phyloP scores from a whole-genome alignment of 2,113 vertebrate genomes.

The Blennius ocellaris region DNA sequence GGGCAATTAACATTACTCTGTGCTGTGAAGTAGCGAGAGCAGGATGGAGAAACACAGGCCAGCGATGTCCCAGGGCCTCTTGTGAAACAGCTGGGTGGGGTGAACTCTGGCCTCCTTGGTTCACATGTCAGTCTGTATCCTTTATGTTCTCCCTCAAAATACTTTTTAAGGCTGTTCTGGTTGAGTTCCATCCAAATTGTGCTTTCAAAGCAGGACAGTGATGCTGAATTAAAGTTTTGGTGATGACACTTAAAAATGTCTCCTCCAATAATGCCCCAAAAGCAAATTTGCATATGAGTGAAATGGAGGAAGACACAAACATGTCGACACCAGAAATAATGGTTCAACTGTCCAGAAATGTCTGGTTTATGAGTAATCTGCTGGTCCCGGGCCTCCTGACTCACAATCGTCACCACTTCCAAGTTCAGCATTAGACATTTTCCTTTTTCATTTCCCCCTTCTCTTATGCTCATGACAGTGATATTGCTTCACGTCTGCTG shows the following conservation, averaged over 20 bases:
- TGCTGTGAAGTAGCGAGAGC: neutral
- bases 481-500: conserved; percentile 2
- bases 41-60: conserved; percentile 21
- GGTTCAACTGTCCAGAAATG: conserved; percentile 15
- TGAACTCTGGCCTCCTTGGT: conserved; percentile 49
- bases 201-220: neutral
- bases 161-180: conserved; percentile 9
- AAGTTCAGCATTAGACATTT: conserved; percentile 45
- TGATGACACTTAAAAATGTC: neutral
- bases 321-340: neutral
- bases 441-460: conserved; percentile 38
- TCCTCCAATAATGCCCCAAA: neutral
- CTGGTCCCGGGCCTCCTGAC: conserved; percentile 16
- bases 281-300: neutral
- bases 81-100: conserved; percentile 48
- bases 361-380: conserved; percentile 3
- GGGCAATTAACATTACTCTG: conserved; percentile 9
- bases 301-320: neutral
- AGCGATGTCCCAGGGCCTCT: conserved; percentile 26
- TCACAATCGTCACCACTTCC: conserved; percentile 29
- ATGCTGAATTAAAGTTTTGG: neutral
- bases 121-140: conserved; percentile 34
- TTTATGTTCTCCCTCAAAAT: conserved; percentile 11
- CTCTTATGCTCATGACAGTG: neutral
- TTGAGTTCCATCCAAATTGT: conserved; percentile 15